Evolutionary conservation across 2,888 invertebrate genomes (phyloP).

Genomic region (Pherbina coryleti): DNA sequence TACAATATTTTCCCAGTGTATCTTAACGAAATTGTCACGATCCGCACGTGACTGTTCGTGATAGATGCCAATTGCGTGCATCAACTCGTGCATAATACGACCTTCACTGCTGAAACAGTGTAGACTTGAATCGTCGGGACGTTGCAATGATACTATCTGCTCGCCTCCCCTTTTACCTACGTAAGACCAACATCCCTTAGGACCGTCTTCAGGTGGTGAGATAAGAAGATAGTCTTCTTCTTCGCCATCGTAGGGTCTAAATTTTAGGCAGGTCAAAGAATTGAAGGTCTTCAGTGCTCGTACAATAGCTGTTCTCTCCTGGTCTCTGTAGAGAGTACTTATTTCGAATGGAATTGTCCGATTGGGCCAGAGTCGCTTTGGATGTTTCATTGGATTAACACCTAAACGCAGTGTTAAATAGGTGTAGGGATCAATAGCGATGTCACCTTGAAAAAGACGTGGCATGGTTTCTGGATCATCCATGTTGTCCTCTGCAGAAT

Average conservation of each 20-base stretch:
- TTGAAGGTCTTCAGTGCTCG: slow-evolving; percentile 75
- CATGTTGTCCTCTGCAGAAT: slow-evolving; percentile 51
- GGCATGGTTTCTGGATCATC: slow-evolving; percentile 78
- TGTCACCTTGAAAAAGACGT: slow-evolving; percentile 78
- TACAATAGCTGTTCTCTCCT: slow-evolving; percentile 74
- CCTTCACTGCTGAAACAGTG: slow-evolving; percentile 79
- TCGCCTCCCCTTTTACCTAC: slow-evolving; percentile 81
- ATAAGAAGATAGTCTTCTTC: slow-evolving; percentile 76
- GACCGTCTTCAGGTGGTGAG: slow-evolving; percentile 76
- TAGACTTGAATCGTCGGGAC: slow-evolving; percentile 74
- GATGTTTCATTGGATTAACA: slow-evolving; percentile 76
- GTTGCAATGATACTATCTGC: slow-evolving; percentile 79
- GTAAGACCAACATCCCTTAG: slow-evolving; percentile 81
- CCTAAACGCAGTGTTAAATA: slow-evolving; percentile 76
- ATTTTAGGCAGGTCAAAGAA: slow-evolving; percentile 76
- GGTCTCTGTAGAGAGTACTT: slow-evolving; percentile 70
- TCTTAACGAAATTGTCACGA: slow-evolving; percentile 74
- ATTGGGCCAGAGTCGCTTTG: slow-evolving; percentile 76
- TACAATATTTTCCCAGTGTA: slow-evolving; percentile 76
- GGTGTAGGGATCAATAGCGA: slow-evolving; percentile 75
- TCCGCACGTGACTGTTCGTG: slow-evolving; percentile 85
- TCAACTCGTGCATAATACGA: slow-evolving; percentile 83
- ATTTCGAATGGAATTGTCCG: slow-evolving; percentile 77
- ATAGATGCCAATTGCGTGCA: slow-evolving; percentile 86
- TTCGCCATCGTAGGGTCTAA: slow-evolving; percentile 77